A percentile compares a stretch with the other conserved stretches of the same genome.
Evolutionary conservation across 2,888 invertebrate species (phyloP).

Genomic region (Parascotia fuliginaria): DNA sequence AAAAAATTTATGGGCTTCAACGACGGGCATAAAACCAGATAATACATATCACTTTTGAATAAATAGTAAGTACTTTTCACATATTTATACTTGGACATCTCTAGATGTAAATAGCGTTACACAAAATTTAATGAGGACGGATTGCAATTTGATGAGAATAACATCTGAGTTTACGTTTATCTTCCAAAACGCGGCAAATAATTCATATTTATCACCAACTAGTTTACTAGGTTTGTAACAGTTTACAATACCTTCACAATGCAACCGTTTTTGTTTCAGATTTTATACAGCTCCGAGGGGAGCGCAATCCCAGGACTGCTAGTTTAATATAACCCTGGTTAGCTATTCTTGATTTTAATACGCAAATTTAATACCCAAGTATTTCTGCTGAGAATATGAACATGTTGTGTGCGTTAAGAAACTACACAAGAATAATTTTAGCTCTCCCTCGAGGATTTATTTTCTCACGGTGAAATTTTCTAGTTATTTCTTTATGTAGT

Average conservation of each 20-base stretch:
- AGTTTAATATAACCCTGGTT: slow-evolving; percentile 4
- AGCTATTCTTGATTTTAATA: slow-evolving; percentile 11
- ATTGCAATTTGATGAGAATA: no score
- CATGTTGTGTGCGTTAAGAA: slow-evolving; percentile 24
- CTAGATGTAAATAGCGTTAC: no score
- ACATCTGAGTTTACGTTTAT: neutral
- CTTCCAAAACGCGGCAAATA: neutral
- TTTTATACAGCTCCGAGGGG: neutral
- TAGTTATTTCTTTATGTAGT: slow-evolving; percentile 18
- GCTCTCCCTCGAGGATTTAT: slow-evolving; percentile 25
- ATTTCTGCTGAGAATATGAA: slow-evolving; percentile 14
- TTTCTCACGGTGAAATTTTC: slow-evolving; percentile 14
- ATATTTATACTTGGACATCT: no score
- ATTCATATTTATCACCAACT: neutral
- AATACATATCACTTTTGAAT: no score
- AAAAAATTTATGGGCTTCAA: no score
- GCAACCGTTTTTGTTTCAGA: slow-evolving; percentile 1
- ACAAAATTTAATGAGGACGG: no score
- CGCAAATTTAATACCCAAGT: slow-evolving; percentile 10
- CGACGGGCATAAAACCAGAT: no score
- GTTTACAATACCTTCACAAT: neutral
- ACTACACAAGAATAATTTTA: slow-evolving; percentile 37
- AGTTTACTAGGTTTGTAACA: neutral
- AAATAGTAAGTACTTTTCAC: no score
- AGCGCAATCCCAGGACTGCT: neutral